Conservation (phyloP, 2,113 vertebrate genomes). For the Varanus salvator region DNA sequence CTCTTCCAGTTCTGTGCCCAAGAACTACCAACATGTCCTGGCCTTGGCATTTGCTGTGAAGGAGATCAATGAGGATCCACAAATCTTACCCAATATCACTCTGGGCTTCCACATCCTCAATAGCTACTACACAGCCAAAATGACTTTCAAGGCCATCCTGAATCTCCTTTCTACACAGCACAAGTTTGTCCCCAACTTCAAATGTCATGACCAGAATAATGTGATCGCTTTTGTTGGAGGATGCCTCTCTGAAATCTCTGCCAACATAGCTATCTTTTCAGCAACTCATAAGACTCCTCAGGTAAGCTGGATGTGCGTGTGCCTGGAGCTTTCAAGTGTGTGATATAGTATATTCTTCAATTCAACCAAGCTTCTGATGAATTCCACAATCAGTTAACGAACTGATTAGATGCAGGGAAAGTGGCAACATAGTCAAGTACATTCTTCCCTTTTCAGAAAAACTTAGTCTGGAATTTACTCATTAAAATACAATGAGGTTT, state of each 20-base stretch:
- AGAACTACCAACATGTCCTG: neutral
- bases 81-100: neutral
- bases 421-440: too few species aligned
- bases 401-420: neutral
- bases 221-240: neutral
- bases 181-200: neutral
- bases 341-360: neutral
- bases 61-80: neutral
- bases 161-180: too few species aligned
- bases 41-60: neutral
- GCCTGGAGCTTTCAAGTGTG: neutral
- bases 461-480: too few species aligned
- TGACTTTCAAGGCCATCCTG: neutral
- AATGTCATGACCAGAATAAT: neutral
- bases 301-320: neutral
- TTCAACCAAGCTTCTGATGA: neutral
- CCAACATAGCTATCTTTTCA: neutral
- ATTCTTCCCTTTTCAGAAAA: too few species aligned
- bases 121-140: neutral
- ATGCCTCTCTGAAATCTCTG: neutral
- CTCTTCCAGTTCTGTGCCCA: neutral
- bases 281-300: neutral
- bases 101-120: neutral
- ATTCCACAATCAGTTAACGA: neutral
- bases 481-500: too few species aligned